Conservation (phyloP, 1,140 invertebrate genomes). For the Rhagoletis pomonella region DNA sequence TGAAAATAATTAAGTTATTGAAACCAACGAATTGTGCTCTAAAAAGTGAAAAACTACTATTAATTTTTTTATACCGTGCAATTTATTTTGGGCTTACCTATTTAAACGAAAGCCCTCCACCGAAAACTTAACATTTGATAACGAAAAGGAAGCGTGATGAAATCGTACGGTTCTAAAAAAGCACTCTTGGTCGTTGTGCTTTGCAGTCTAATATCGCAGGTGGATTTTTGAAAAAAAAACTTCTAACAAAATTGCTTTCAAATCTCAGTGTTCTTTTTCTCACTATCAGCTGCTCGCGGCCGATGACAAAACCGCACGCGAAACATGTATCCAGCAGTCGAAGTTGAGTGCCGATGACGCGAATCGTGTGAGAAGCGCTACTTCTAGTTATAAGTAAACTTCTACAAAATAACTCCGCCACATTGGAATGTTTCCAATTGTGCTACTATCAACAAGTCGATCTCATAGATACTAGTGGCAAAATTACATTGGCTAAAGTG, state of each 20-base stretch:
- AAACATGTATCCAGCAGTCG: neutral
- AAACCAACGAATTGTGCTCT: neutral
- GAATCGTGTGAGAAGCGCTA: neutral
- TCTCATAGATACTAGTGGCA: conserved; percentile 59
- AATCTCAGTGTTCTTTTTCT: no score
- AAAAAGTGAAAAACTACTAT: neutral
- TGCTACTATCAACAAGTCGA: conserved; percentile 56
- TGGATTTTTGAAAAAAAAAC: neutral
- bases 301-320: conserved; percentile 4
- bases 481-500: conserved; percentile 60
- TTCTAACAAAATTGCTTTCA: neutral
- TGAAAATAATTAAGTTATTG: neutral
- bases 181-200: neutral
- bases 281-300: neutral
- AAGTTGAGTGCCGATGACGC: neutral
- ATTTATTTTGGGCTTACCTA: neutral
- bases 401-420: neutral
- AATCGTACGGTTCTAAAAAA: neutral
- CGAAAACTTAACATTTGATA: neutral
- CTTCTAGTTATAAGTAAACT: neutral
- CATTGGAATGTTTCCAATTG: neutral
- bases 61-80: neutral
- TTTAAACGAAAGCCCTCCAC: neutral
- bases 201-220: neutral
- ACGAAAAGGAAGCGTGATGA: neutral